Conservation (phyloP, 2,113 vertebrate genomes). For the Engraulis encrasicolus region DNA sequence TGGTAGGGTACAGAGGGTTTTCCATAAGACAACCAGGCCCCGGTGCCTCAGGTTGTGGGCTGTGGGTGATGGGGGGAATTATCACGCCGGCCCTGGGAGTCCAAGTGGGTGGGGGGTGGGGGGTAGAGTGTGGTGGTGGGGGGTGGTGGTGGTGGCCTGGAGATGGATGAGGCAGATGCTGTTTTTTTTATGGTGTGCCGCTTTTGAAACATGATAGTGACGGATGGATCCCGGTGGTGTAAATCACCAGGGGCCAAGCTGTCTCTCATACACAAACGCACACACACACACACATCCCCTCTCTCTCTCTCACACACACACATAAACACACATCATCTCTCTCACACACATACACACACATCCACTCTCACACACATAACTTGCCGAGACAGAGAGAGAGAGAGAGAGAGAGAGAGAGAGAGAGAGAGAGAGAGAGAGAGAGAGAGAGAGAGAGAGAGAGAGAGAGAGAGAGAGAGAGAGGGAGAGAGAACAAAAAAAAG, state of each 20-base stretch:
- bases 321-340: too few species aligned
- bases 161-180: conserved; percentile 48
- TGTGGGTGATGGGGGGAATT: conserved; percentile 1
- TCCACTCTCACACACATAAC: too few species aligned
- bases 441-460: too few species aligned
- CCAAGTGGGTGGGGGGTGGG: neutral
- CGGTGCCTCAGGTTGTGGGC: neutral
- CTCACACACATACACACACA: too few species aligned
- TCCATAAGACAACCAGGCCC: neutral
- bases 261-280: neutral
- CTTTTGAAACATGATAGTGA: conserved; percentile 40
- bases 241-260: conserved; percentile 14
- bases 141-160: neutral
- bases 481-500: conserved; percentile 12
- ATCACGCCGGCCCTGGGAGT: neutral
- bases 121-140: conserved; percentile 9
- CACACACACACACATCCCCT: too few species aligned
- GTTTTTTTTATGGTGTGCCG: conserved; percentile 26
- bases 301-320: too few species aligned
- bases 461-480: too few species aligned
- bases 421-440: too few species aligned
- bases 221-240: conserved; percentile 6
- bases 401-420: too few species aligned
- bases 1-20: neutral
- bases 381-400: too few species aligned